Conservation (phyloP, 2,113 vertebrate genomes). For the Colius striatus region DNA sequence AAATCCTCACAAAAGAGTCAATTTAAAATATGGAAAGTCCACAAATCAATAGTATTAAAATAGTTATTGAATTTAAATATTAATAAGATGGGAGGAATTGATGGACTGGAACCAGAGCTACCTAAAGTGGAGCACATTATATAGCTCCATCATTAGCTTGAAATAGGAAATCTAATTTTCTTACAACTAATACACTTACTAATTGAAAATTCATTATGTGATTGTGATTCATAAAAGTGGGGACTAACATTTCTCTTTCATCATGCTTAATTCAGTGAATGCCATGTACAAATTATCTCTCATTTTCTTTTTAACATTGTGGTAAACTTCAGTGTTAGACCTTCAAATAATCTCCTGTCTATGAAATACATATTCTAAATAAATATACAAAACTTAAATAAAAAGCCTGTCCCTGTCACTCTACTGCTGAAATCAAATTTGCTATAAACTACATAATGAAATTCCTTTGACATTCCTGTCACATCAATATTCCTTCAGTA, state of each 20-base stretch:
- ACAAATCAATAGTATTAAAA: slow-evolving; percentile 70
- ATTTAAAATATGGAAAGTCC: slow-evolving; percentile 49
- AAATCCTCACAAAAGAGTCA: slow-evolving; percentile 29
- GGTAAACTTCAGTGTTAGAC: neutral
- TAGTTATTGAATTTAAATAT: slow-evolving; percentile 73
- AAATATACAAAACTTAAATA: neutral
- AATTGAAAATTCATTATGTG: slow-evolving; percentile 38
- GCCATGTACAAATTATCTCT: neutral
- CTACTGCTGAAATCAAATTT: neutral
- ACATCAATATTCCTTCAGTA: neutral
- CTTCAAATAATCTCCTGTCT: neutral
- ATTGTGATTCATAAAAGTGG: neutral
- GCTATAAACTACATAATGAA: neutral
- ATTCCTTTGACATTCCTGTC: neutral
- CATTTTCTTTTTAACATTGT: neutral
- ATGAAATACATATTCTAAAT: neutral
- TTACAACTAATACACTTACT: slow-evolving; percentile 38
- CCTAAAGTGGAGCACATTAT: slow-evolving; percentile 30
- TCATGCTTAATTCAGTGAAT: neutral
- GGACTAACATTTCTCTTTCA: neutral
- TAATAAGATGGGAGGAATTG: slow-evolving; percentile 62
- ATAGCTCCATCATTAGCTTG: slow-evolving; percentile 42
- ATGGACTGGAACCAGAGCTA: slow-evolving; percentile 55
- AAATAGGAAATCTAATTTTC: slow-evolving; percentile 65
- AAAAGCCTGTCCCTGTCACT: neutral